phyloP scores from a whole-genome alignment of 2,888 invertebrate genomes.

The Parascotia fuliginaria region DNA sequence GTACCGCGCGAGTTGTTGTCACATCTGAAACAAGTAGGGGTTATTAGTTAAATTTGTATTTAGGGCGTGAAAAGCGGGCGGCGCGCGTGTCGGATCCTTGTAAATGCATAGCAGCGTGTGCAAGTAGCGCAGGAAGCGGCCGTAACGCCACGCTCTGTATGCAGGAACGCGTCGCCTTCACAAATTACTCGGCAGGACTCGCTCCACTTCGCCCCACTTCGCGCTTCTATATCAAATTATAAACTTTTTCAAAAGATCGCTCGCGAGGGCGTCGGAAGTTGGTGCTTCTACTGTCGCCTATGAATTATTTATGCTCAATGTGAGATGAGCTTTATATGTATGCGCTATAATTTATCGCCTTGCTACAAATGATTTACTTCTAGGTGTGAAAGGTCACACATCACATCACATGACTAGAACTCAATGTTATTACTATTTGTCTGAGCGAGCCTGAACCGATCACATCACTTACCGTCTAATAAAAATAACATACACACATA shows the following conservation, averaged over 20 bases:
- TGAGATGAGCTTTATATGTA: conserved; percentile 57
- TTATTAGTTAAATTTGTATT: conserved; percentile 36
- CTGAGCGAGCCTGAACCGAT: not conserved
- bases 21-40: conserved; percentile 56
- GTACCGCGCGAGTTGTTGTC: conserved; percentile 22
- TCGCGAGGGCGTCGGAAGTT: conserved; percentile 16
- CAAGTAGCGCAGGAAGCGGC: conserved; percentile 37
- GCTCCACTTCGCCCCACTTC: conserved; percentile 48
- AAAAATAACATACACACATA: not conserved
- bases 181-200: conserved; percentile 59
- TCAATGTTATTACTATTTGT: conserved; percentile 47
- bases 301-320: conserved; percentile 68
- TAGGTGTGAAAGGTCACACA: conserved; percentile 54
- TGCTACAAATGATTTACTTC: conserved; percentile 62
- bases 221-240: conserved; percentile 65
- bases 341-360: conserved; percentile 58
- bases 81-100: conserved; percentile 39
- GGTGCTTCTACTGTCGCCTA: conserved; percentile 32
- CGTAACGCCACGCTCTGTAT: conserved; percentile 49
- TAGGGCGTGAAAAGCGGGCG: conserved; percentile 24
- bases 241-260: conserved; percentile 61
- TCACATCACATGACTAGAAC: conserved; percentile 43
- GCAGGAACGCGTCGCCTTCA: conserved; percentile 55
- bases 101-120: conserved; percentile 51
- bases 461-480: too few species aligned